Percentiles rank a stretch among this genome's conserved stretches.
phyloP scores from a whole-genome alignment of 2,113 vertebrate genomes.

The Lasiurus cinereus region DNA sequence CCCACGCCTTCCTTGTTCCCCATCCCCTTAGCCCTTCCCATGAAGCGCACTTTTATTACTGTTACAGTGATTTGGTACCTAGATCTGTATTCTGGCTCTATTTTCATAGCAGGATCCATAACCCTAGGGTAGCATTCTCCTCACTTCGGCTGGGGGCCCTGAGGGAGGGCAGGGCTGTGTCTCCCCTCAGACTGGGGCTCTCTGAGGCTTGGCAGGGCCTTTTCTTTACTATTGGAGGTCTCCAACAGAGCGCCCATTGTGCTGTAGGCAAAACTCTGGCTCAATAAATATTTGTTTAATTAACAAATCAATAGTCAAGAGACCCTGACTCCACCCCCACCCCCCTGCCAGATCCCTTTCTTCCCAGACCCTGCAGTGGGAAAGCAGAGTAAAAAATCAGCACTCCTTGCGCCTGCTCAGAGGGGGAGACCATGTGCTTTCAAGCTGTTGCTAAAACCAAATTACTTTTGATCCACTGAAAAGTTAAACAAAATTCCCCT shows the following conservation, averaged over 20 bases:
- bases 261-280: not conserved
- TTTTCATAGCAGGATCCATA: not conserved
- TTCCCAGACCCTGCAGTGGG: not conserved
- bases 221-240: not conserved
- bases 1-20: not conserved
- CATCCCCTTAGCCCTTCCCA: not conserved
- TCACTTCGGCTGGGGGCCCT: not conserved
- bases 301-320: not conserved
- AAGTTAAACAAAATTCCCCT: constrained; percentile 32
- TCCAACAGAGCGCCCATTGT: not conserved
- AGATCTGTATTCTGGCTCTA: not conserved
- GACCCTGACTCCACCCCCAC: not conserved
- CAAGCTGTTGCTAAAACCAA: constrained; percentile 53
- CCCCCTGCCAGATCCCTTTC: not conserved
- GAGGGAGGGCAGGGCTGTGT: not conserved
- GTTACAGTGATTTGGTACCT: not conserved
- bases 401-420: not conserved
- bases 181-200: not conserved
- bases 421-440: constrained; percentile 28
- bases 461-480: constrained; percentile 60
- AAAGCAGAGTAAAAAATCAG: not conserved
- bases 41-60: not conserved
- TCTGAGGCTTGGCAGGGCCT: not conserved
- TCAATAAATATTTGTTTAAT: constrained; percentile 13
- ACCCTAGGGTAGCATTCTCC: not conserved